These are phyloP conservation scores for Hermatobates lingyangjiaoensis DNA, from an alignment of 1,140 invertebrate species.

Conservation along the genomic window DNA sequence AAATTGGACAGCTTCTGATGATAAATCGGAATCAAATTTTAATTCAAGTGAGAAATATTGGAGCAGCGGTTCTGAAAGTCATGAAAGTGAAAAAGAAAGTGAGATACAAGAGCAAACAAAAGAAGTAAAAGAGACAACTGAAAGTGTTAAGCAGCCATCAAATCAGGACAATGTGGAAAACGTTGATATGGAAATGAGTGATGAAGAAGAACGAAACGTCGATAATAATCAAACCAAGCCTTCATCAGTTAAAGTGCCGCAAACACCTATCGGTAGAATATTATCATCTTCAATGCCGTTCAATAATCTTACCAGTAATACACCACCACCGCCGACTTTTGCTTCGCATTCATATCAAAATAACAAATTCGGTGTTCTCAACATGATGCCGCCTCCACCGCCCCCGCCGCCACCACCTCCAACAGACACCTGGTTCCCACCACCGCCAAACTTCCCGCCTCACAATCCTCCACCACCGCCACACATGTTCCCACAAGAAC, in stretches of 20 bases:
- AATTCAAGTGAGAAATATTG: too few relatives aligned
- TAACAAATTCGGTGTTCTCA: conserved; percentile 14
- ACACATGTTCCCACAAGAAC: too few relatives aligned
- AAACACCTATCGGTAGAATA: not conserved
- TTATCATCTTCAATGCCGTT: not conserved
- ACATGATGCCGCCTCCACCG: conserved; percentile 14
- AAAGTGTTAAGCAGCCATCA: too few relatives aligned
- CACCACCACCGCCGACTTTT: not conserved
- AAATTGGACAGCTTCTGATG: not conserved
- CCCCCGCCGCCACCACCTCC: not conserved
- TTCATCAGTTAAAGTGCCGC: not conserved
- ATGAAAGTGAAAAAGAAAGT: too few relatives aligned
- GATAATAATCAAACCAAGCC: not conserved
- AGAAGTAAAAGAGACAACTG: too few relatives aligned
- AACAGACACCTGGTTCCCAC: not conserved
- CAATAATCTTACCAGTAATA: not conserved
- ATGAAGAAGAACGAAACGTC: conserved; percentile 31
- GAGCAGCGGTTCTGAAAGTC: too few relatives aligned
- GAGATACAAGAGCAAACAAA: too few relatives aligned
- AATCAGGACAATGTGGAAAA: conserved; percentile 38
- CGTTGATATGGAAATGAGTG: conserved; percentile 52
- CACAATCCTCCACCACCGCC: not conserved
- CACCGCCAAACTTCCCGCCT: not conserved
- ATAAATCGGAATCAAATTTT: too few relatives aligned
- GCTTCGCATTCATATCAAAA: not conserved